Percentiles rank a stretch among this genome's conserved stretches.
These are phyloP conservation scores for Drosophila prolongata DNA, from an alignment of 2,888 invertebrate species.

Conservation along the genomic window DNA sequence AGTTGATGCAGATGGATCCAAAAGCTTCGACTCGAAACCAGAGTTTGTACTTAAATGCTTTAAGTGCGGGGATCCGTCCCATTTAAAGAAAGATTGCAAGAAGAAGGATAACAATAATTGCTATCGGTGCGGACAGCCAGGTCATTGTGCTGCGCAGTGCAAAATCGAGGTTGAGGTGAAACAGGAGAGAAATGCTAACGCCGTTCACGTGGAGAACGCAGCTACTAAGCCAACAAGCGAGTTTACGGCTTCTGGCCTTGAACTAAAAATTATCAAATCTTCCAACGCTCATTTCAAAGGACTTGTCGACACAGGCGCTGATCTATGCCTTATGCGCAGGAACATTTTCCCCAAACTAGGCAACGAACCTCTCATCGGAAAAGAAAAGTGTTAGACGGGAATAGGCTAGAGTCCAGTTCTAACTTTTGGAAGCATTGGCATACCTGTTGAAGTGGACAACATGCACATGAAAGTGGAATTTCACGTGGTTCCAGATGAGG, in stretches of 20 bases:
- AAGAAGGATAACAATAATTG: not conserved
- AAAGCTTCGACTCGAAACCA: not conserved
- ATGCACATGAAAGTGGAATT: not conserved
- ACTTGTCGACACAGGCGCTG: not conserved
- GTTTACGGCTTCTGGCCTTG: not conserved
- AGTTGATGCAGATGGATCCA: not conserved
- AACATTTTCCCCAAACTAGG: not conserved
- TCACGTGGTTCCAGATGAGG: not conserved
- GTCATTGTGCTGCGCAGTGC: conserved; percentile 3
- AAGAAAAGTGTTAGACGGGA: not conserved
- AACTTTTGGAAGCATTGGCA: not conserved
- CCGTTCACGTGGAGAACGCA: not conserved
- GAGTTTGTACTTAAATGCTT: not conserved
- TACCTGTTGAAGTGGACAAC: not conserved
- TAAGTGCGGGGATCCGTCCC: conserved; percentile 2
- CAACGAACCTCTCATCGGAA: not conserved
- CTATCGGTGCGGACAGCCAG: not conserved
- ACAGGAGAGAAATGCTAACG: not conserved
- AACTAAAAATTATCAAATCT: not conserved
- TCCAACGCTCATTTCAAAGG: not conserved
- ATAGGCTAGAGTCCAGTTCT: not conserved
- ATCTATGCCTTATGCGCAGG: conserved; percentile 1
- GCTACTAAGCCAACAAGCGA: not conserved
- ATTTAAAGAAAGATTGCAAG: not conserved
- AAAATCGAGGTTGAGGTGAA: not conserved